phyloP scores from a whole-genome alignment of 2,888 invertebrate species.

The Xestoiulus laeticollis region DNA sequence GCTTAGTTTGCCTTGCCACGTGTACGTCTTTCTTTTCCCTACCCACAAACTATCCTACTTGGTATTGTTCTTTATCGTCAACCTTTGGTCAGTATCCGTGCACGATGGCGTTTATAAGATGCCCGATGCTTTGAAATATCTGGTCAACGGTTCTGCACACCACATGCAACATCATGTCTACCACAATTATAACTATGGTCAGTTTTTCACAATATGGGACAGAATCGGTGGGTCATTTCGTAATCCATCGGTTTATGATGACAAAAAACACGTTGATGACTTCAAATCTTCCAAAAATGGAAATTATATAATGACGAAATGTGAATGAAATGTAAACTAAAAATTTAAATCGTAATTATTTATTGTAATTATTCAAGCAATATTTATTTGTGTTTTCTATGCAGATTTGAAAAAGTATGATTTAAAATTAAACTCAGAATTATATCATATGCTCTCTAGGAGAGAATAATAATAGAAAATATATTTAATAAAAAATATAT shows the following conservation, averaged over 20 bases:
- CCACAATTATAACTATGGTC: constrained; percentile 68
- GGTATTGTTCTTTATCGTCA: constrained; percentile 65
- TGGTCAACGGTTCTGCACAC: constrained; percentile 67
- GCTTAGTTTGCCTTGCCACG: constrained; percentile 66
- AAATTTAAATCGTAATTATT: too few species aligned
- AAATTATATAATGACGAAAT: too few species aligned
- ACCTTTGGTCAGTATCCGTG: constrained; percentile 68
- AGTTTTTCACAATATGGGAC: constrained; percentile 68
- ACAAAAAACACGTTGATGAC: constrained; percentile 21
- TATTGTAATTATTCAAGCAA: too few species aligned
- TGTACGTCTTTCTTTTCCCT: constrained; percentile 66
- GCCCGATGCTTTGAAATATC: constrained; percentile 62
- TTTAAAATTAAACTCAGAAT: too few species aligned
- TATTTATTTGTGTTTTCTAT: too few species aligned
- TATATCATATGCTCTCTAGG: too few species aligned
- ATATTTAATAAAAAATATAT: too few species aligned
- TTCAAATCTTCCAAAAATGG: background rate
- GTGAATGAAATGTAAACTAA: too few species aligned
- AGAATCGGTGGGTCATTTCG: constrained; percentile 63
- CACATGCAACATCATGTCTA: constrained; percentile 67
- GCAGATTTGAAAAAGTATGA: too few species aligned
- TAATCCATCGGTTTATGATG: constrained; percentile 59
- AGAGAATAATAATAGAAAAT: too few species aligned
- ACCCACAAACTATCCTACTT: constrained; percentile 66
- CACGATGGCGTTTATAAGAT: constrained; percentile 66